phyloP scores from a whole-genome alignment of 2,797 vertebrate species.

The Neosalanx taihuensis region DNA sequence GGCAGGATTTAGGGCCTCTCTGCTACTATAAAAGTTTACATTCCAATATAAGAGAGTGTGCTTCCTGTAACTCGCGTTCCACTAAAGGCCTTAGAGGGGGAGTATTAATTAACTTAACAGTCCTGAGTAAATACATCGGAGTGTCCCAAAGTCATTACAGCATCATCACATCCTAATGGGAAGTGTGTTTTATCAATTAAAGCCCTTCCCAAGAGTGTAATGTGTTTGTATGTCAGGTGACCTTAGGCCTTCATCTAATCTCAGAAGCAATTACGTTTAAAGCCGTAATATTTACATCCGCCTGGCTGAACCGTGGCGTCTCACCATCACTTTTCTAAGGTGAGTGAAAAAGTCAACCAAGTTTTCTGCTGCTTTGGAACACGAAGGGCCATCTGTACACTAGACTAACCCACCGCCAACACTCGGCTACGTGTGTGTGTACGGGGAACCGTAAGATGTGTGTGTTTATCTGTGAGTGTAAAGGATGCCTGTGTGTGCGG shows the following conservation, averaged over 20 bases:
- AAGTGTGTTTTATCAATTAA: slow-evolving; percentile 56
- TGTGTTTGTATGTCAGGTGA: slow-evolving; percentile 50
- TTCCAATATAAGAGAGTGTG: slow-evolving; percentile 64
- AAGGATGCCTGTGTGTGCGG: neutral
- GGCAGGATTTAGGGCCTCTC: slow-evolving; percentile 59
- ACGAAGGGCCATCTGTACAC: neutral
- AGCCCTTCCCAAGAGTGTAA: slow-evolving; percentile 31
- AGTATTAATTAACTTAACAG: slow-evolving; percentile 58
- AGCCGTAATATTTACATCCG: slow-evolving; percentile 15
- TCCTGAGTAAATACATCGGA: slow-evolving; percentile 51
- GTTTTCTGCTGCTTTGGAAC: slow-evolving; percentile 2
- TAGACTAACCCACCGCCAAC: too few species aligned
- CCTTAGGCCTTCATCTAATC: slow-evolving; percentile 43
- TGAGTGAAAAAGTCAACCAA: slow-evolving; percentile 25
- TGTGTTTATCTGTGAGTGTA: slow-evolving; percentile 5
- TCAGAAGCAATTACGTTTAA: slow-evolving; percentile 23
- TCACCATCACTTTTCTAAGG: slow-evolving; percentile 18
- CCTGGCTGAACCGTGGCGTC: neutral
- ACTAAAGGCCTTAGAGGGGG: slow-evolving; percentile 25
- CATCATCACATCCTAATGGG: slow-evolving; percentile 67
- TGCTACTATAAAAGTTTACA: slow-evolving; percentile 64
- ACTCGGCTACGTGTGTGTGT: neutral
- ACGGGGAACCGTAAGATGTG: neutral
- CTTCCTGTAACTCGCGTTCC: slow-evolving; percentile 43
- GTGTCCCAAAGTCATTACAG: slow-evolving; percentile 63